Evolutionary conservation across 2,113 vertebrate species (phyloP).

Genomic region (Halcyon senegalensis): DNA sequence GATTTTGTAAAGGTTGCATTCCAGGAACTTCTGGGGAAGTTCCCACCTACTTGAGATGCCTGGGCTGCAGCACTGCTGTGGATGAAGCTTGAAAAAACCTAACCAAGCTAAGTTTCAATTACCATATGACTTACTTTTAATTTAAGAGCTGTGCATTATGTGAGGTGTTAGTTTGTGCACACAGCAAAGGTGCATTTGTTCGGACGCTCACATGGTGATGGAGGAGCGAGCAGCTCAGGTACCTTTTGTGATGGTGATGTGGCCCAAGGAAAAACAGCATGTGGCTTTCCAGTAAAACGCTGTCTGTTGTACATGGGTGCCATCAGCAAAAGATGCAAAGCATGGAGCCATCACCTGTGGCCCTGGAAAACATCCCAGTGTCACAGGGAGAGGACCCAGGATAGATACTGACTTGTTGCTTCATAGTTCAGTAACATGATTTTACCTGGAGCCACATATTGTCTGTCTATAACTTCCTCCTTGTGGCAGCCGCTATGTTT

Average conservation of each 20-base stretch:
- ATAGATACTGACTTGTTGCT: neutral
- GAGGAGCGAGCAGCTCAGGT: neutral
- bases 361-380: neutral
- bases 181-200: neutral
- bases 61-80: neutral
- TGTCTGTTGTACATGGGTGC: rapidly evolving
- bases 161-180: neutral
- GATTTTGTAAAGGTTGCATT: neutral
- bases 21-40: neutral
- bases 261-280: neutral
- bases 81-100: neutral
- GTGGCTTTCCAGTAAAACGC: neutral
- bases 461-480: neutral
- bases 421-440: rapidly evolving
- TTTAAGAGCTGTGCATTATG: neutral
- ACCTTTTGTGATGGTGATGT: neutral
- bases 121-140: neutral
- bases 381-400: neutral
- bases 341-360: rapidly evolving
- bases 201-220: rapidly evolving
- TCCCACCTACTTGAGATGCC: neutral
- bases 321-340: neutral
- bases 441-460: rapidly evolving
- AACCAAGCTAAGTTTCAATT: neutral
- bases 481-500: neutral